Evolutionary conservation across 2,888 invertebrate genomes (phyloP), one percentile per base, ranked within the genome.

Genomic region (Cryptosula pallasiana): DNA sequence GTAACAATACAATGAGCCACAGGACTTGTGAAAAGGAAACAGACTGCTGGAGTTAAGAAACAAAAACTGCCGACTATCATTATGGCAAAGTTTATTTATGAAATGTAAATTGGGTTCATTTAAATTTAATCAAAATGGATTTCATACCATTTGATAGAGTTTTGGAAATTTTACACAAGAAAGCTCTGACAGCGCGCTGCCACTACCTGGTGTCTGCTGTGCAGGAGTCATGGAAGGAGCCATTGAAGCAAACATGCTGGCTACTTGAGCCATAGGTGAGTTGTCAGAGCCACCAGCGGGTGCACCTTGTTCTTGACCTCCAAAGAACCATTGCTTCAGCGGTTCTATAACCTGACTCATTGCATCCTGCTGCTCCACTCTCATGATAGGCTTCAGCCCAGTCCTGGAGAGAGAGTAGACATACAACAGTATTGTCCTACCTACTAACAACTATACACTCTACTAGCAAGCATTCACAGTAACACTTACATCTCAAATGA

Each of bases 291-390:
- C 34, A 2, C 3, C 63, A 5, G 45, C 5, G 5, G 45, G 45
- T 5, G 5, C 45, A 13, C 9, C 20, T 45, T 45, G 45, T n/a
- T 55, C 55, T 3, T 63, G 63, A 9, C 34, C 63, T 16, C 32
- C 63, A 63, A 63, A 63, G 34, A 63, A 34, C 63, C 63, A 63
- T 27, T 63, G 63, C 32, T 63, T 63, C 5, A 63, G 29, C 2
- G 63, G 63, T 16, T 34, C 63, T 32, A 63, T 63, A 2, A 63
- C 63, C 32, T 27, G 25, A 9, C 25, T 32, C 16, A 63, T 25
- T 9, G 63, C 63, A 32, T 63, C 63, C 27, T 63, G 32, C 27
- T 63, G 63, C n/a, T 63, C 63, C 20, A 63, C 63, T n/a, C 63
- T 63, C 9, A 63, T 27, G 13, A 63, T 32, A 13, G 32, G 5